Base-by-base conservation (phyloP, 2,888 invertebrate species). In the Cephus pygmeus region DNA sequence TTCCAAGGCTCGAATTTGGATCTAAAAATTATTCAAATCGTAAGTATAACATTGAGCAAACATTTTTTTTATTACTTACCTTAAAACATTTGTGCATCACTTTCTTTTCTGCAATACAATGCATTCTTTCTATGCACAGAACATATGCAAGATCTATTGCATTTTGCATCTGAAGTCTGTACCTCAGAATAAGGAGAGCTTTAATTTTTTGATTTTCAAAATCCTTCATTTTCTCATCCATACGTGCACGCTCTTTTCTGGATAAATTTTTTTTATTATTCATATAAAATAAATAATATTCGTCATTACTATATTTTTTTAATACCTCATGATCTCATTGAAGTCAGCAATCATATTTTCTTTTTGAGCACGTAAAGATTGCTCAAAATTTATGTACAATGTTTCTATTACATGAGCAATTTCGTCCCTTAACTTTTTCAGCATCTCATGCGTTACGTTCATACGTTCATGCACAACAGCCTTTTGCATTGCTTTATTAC, bases 301-400 rank as follows among this genome's bases (percentile, higher is more conserved):
- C 56, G 23, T 0, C 23, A 0, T 56, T 56, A 56, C 56, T 56
- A 31, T 0, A 71, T 33, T 71, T 15, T 71, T 31, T 74, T 6
- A 69, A 31, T 83, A 89, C 89, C 88, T 89, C 76, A 88, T 82
- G 36, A 88, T 88, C 69, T 84, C 81, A 82, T 89, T 89, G 56
- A 90, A 88, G 79, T 89, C 87, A 36, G 86, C 84, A 23, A 89
- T 86, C 80, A 89, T 87, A n/a, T 83, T 86, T 31, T 87, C 80
- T 36, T 81, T 85, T 77, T 87, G 82, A 11, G 82, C 83, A 4
- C 77, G 81, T 73, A 83, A 77, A 15, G 79, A 78, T 73, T 83
- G 78, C 12, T 88, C 83, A 77, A 88, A 87, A 36, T 87, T 84
- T 33, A 82, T 81, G 68, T 86, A 83, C 35, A 89, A 73, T 12